Evolutionary conservation across 2,797 vertebrate genomes (phyloP), one percentile per base, ranked within the genome.

Genomic region (Cossypha caffra): DNA sequence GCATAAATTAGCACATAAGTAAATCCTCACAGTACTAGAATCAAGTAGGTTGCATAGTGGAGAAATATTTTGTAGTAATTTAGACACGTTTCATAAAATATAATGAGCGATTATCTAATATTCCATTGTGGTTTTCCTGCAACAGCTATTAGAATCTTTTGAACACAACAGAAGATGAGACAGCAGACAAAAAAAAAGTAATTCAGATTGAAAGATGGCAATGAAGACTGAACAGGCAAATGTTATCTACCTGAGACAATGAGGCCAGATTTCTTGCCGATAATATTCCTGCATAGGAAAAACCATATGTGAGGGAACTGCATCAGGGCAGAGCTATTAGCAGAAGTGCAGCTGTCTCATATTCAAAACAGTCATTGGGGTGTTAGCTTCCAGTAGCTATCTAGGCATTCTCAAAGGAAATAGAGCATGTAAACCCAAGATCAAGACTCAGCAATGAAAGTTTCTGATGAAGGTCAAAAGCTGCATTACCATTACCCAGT

Each of bases 71-170:
- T 75, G 20, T 59, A 86, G 54, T 43, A 75, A 95, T 94, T 95
- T 75, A 86, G 61, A 72, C 16, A 51, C 12, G 16, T 75, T 95
- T 94, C 72, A 62, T 82, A 54, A 71, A 83, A 83, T 57, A 51
- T 73, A 52, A 91, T 94, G 77, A 93, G 61, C 28, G 55, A 92
- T 90, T 90, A 88, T 48, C 51, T 84, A 79, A 74, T 86, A 82
- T 86, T 85, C 76, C 11, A 9, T 58, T 64, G 50, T 69, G 43
- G 43, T 23, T 73, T 94, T 93, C 59, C 69, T 81, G 52, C 18
- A 90, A 88, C 38, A 61, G 19, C 23, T 83, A 35, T 84, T 90
- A 84, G 67, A 94, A 83, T 73, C 31, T 93, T 94, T 37, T 75
- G 20, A 93, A 80, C 28, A 59, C 10, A 71, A 61, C 33, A 64